phyloP scores from a whole-genome alignment of 2,888 invertebrate genomes.

The Dicyrtomina minuta region DNA sequence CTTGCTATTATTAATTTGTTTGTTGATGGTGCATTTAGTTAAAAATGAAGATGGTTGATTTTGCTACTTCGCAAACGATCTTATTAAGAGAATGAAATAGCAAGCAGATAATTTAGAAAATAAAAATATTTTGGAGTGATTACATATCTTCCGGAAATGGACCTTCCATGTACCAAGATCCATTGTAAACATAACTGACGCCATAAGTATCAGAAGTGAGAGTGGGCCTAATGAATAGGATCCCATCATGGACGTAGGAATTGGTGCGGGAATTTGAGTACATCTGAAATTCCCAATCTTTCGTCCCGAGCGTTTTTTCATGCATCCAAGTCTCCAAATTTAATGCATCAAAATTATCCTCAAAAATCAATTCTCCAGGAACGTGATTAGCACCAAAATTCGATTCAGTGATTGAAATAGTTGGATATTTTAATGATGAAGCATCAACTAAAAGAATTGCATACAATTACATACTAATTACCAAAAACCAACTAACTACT shows the following conservation, averaged over 20 bases:
- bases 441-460: too few species aligned
- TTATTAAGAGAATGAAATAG: too few species aligned
- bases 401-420: conserved; percentile 11
- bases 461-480: too few species aligned
- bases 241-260: conserved; percentile 64
- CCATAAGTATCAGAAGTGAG: conserved; percentile 54
- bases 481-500: too few species aligned
- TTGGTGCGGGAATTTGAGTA: conserved; percentile 69
- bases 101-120: too few species aligned
- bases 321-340: conserved; percentile 31
- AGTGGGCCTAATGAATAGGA: conserved; percentile 59
- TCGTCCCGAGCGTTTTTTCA: conserved; percentile 8
- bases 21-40: too few species aligned
- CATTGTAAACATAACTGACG: conserved; percentile 54
- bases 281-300: conserved; percentile 69
- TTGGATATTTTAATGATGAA: too few species aligned
- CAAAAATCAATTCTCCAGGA: conserved; percentile 23
- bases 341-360: conserved; percentile 25
- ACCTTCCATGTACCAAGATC: conserved; percentile 41
- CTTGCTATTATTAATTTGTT: too few species aligned
- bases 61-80: too few species aligned
- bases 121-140: conserved; percentile 38
- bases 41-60: too few species aligned
- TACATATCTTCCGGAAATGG: conserved; percentile 66
- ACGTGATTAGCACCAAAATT: conserved; percentile 1